phyloP scores from a whole-genome alignment of 1,140 invertebrate species.

The Maconellicoccus hirsutus region DNA sequence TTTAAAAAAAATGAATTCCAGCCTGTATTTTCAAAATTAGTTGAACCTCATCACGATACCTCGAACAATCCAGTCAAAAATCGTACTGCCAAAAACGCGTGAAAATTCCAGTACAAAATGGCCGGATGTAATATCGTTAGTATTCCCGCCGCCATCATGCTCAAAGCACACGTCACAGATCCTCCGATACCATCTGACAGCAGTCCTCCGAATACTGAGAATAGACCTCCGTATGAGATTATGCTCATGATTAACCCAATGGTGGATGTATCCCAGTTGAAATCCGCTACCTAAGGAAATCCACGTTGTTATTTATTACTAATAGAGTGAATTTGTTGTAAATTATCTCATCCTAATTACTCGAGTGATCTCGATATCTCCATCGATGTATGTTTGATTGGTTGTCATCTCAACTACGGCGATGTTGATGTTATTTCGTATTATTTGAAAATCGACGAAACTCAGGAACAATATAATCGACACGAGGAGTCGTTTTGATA shows the following conservation, averaged over 20 bases:
- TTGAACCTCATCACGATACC: no score
- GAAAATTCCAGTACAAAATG: neutral
- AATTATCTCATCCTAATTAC: no score
- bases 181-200: slow-evolving; percentile 42
- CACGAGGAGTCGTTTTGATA: no score
- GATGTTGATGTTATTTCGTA: neutral
- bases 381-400: neutral
- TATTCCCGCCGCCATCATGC: neutral
- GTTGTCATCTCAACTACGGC: neutral
- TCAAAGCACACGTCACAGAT: slow-evolving; percentile 34
- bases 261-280: slow-evolving; percentile 42
- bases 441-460: no score
- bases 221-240: slow-evolving; percentile 57
- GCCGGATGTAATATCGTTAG: neutral
- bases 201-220: slow-evolving; percentile 46
- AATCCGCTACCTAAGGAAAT: slow-evolving; percentile 47
- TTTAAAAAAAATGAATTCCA: no score
- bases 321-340: no score
- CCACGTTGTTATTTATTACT: no score
- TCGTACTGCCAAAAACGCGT: neutral
- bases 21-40: no score
- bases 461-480: no score
- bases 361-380: neutral
- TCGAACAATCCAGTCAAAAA: neutral
- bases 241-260: slow-evolving; percentile 48